Conservation (phyloP, 2,888 invertebrate species). For the Rugalucina vietnamica region DNA sequence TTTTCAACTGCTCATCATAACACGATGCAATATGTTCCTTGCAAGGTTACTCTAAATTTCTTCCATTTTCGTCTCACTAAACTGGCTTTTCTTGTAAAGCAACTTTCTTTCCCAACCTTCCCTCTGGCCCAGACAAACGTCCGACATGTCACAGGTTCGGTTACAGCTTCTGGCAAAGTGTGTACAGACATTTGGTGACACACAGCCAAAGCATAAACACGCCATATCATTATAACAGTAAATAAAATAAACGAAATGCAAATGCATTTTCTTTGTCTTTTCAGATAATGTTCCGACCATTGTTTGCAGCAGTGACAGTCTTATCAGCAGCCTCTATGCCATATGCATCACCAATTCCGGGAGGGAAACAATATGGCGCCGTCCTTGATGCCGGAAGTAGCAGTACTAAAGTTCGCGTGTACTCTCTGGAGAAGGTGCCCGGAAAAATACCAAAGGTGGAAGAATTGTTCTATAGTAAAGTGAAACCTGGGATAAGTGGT, state of each 20-base stretch:
- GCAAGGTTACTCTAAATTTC: no score
- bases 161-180: background rate
- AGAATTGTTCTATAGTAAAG: constrained; percentile 67
- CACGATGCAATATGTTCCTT: no score
- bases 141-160: background rate
- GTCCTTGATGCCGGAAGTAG: constrained; percentile 85
- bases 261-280: background rate
- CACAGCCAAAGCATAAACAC: no score
- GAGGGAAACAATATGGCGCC: constrained; percentile 82
- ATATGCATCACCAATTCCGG: background rate
- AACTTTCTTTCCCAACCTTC: no score
- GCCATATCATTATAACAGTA: no score
- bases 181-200: no score
- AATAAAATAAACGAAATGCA: background rate
- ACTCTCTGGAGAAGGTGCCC: constrained; percentile 79
- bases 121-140: no score
- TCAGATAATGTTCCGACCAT: background rate
- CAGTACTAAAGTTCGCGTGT: constrained; percentile 85
- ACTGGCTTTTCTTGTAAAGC: no score
- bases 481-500: constrained; percentile 66
- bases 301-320: background rate
- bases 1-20: no score
- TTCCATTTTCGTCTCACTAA: no score
- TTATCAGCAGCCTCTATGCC: background rate
- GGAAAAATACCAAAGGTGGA: constrained; percentile 58